Evolutionary conservation across 2,113 vertebrate species (phyloP), one percentile per base, ranked within the genome.

Genomic region (Embiotoca jacksoni): DNA sequence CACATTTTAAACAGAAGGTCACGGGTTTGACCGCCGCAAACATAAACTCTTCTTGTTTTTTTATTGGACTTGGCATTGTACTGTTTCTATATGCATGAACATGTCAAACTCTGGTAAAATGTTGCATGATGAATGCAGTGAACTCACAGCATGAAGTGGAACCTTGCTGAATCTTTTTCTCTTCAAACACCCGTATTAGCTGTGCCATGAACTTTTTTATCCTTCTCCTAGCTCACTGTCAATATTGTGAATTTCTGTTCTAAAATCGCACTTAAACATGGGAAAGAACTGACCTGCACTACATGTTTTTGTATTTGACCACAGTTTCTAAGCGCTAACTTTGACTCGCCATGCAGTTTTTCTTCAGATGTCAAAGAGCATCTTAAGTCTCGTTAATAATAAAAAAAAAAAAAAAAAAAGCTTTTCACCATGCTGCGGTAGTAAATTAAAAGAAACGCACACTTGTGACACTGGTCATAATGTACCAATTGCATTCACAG

Each of bases 1-100:
- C 5, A 14, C 30, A 4, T 57, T 71, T 74, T 6, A 41, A 58
- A n/a, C 23, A n/a, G 58, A 50, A 80, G 61, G 75, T 80, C 75
- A 65, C 62, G 39, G 52, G 6, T 66, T 66, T 64, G 73, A 76
- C 62, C 36, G 1, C 69, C 81, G 60, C 36, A 37, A 33, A 46
- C 44, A 14, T 33, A 23, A 36, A 31, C 6, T 52, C 6, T 52
- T 52, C 6, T 52, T 2, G 44, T 7, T 2, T 46, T 46, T 46
- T 52, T n/a, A 16, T 52, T 16, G 49, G n/a, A 16, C 15, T 7
- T 52, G 49, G 6, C 16, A 44, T 44, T 44, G 41, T 44, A 44
- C 10, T 13, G 10, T 11, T 11, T 44, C 13, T 44, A 2, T 44
- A 44, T 44, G 10, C 41, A 11, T 44, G 41, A 3, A 44, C 13